Percentiles rank a stretch among this genome's conserved stretches.
These are phyloP conservation scores for Planiliza haematocheilus DNA, from an alignment of 2,113 vertebrate genomes.

Conservation along the genomic window DNA sequence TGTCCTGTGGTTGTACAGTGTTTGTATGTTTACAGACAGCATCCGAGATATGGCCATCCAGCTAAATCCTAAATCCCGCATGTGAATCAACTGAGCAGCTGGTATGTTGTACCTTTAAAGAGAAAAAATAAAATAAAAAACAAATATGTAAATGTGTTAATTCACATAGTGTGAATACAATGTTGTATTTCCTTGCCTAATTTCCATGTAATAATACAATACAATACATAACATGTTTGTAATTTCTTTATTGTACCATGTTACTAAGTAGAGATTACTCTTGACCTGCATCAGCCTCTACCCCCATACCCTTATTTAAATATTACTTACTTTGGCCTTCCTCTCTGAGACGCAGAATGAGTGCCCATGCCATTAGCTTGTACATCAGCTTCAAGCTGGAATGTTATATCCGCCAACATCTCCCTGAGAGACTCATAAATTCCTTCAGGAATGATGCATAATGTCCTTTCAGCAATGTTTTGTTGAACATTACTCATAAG, in stretches of 20 bases:
- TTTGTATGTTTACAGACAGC: constrained; percentile 17
- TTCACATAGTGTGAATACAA: neutral
- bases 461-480: neutral
- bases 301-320: no score
- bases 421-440: neutral
- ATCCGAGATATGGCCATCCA: constrained; percentile 25
- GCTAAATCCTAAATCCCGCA: constrained; percentile 21
- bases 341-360: constrained; percentile 14
- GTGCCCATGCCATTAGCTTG: neutral
- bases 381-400: neutral
- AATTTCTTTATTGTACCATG: neutral
- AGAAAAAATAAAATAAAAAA: neutral
- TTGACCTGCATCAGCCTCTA: no score
- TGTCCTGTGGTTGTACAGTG: constrained; percentile 27
- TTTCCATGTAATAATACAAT: no score
- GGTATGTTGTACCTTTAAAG: constrained; percentile 16
- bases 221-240: no score
- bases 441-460: constrained; percentile 7
- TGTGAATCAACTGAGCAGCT: constrained; percentile 24
- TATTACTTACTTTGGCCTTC: constrained; percentile 4
- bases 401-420: neutral
- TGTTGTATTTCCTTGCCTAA: neutral
- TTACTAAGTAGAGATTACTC: no score
- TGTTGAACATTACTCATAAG: constrained; percentile 3
- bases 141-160: neutral